Percentiles rank a stretch among this genome's conserved stretches.
These are phyloP conservation scores for Bos indicus DNA, from an alignment of 2,113 vertebrate genomes.

Conservation along the genomic window DNA sequence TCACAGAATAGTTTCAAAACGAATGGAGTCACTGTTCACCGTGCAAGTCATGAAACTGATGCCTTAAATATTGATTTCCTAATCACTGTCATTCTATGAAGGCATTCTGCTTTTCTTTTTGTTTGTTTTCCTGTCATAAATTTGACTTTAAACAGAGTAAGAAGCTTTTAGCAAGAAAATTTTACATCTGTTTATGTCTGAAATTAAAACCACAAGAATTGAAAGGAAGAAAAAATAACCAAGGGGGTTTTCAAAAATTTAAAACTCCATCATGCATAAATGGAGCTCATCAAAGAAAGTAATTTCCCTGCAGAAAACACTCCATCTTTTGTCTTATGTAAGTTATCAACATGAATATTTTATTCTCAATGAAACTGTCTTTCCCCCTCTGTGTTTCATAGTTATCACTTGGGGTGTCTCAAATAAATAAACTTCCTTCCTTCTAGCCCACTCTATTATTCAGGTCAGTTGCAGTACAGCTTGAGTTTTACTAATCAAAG, in stretches of 20 bases:
- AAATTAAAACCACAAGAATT: conserved; percentile 82
- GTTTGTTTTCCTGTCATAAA: conserved; percentile 75
- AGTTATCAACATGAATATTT: conserved; percentile 89
- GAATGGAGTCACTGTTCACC: conserved; percentile 35
- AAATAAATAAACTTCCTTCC: conserved; percentile 59
- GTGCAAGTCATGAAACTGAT: conserved; percentile 48
- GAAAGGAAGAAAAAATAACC: conserved; percentile 82
- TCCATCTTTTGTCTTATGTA: conserved; percentile 89
- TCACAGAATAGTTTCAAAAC: conserved; percentile 60
- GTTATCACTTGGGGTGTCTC: conserved; percentile 57
- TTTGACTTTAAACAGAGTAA: conserved; percentile 77
- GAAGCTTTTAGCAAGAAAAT: conserved; percentile 78
- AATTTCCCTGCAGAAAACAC: conserved; percentile 87
- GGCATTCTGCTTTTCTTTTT: conserved; percentile 47
- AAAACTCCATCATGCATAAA: conserved; percentile 89
- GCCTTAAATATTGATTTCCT: conserved; percentile 80
- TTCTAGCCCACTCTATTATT: conserved; percentile 48
- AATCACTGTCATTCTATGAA: conserved; percentile 77
- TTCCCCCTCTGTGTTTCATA: conserved; percentile 76
- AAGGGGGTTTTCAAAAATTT: conserved; percentile 88
- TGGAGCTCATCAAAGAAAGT: conserved; percentile 86
- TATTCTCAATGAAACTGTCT: conserved; percentile 77
- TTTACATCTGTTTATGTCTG: conserved; percentile 83
- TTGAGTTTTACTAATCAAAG: conserved; percentile 27
- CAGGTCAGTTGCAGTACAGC: conserved; percentile 65